Conservation (phyloP, 2,888 invertebrate species). For the Halocaridina rubra region DNA sequence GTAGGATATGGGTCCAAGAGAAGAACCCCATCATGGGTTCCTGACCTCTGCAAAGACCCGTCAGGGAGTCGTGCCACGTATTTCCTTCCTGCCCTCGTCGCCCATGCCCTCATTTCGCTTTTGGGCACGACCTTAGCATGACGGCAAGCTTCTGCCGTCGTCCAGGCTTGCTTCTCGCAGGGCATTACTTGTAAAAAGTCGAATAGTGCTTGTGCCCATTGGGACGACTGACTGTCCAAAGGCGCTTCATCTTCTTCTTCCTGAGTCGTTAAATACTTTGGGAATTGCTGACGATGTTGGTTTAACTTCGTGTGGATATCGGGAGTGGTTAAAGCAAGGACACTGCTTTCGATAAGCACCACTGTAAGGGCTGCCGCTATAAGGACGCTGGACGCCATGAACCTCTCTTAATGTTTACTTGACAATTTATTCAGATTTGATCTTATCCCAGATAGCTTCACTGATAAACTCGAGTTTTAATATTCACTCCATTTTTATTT, state of each 20-base stretch:
- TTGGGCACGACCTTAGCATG: constrained; percentile 61
- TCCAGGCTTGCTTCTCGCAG: constrained; percentile 19
- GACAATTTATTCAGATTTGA: no score
- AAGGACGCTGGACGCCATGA: not conserved
- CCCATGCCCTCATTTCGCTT: constrained; percentile 23
- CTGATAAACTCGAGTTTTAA: no score
- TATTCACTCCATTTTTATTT: no score
- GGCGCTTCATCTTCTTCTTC: not conserved
- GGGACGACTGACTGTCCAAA: constrained; percentile 11
- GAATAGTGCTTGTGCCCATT: constrained; percentile 30
- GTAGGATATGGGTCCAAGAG: constrained; percentile 71
- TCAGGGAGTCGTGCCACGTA: constrained; percentile 67
- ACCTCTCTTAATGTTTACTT: no score
- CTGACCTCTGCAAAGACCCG: constrained; percentile 67
- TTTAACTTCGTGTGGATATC: constrained; percentile 5
- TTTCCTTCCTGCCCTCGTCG: constrained; percentile 15
- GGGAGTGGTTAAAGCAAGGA: not conserved
- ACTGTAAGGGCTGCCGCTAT: not conserved
- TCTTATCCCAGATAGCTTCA: no score
- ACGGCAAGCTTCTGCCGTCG: constrained; percentile 27
- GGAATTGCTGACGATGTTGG: not conserved
- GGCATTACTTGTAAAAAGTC: constrained; percentile 13
- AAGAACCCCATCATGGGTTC: constrained; percentile 69
- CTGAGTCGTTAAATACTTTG: not conserved
- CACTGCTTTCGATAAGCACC: not conserved